Conservation (phyloP, 2,113 vertebrate genomes). For the Micromys minutus region DNA sequence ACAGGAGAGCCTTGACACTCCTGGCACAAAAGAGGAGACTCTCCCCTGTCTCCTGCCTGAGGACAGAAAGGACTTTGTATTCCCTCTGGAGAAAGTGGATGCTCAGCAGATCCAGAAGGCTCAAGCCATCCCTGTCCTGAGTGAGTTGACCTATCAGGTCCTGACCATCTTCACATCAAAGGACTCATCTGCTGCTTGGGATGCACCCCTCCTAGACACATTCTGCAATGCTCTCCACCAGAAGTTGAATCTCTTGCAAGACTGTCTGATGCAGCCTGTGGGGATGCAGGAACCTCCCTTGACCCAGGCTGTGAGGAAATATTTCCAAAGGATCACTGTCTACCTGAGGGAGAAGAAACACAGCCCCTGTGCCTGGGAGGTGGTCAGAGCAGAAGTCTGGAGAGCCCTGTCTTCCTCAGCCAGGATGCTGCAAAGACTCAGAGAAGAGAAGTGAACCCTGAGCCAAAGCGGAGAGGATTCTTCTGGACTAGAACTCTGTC, state of each 20-base stretch:
- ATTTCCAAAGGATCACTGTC: slow-evolving; percentile 12
- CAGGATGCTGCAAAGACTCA: background rate
- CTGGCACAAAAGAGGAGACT: no score
- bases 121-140: no score
- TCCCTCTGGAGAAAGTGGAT: no score
- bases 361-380: no score
- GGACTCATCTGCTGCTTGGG: background rate
- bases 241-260: background rate
- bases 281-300: background rate
- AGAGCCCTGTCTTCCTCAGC: no score
- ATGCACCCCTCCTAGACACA: background rate
- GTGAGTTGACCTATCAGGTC: no score
- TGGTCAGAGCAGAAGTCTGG: no score
- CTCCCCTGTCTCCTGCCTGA: no score
- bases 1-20: no score
- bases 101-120: no score
- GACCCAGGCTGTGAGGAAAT: background rate
- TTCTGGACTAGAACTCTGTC: background rate
- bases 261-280: background rate
- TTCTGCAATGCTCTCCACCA: background rate
- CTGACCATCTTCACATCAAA: no score
- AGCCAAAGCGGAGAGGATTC: background rate
- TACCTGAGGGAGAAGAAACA: slow-evolving; percentile 24
- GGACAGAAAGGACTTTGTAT: no score
- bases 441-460: background rate